A percentile compares a stretch with the other conserved stretches of the same genome.
phyloP scores from a whole-genome alignment of 2,797 vertebrate species.

The Spheniscus humboldti region DNA sequence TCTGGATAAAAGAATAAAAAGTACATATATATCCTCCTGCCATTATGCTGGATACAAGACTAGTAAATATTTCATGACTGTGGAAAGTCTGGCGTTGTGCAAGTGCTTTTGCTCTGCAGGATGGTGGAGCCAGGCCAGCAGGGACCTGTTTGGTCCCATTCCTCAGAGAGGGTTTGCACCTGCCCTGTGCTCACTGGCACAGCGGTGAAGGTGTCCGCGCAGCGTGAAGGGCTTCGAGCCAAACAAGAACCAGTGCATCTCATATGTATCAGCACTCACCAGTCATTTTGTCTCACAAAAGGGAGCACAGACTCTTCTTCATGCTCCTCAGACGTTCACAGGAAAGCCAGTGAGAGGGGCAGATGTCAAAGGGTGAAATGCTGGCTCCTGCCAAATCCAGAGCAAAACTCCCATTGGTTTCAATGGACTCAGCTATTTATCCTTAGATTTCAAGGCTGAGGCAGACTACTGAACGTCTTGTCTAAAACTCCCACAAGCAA shows the following conservation, averaged over 20 bases:
- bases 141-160: neutral
- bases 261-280: neutral
- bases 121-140: neutral
- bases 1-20: neutral
- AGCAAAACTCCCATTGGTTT: neutral
- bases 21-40: neutral
- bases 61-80: neutral
- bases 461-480: neutral
- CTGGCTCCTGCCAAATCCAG: neutral
- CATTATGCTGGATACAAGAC: neutral
- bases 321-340: neutral
- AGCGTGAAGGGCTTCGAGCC: neutral
- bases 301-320: neutral
- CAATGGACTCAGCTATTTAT: neutral
- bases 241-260: neutral
- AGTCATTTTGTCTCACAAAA: neutral
- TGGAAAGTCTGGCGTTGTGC: neutral
- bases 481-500: neutral
- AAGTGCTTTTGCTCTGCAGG: neutral
- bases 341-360: neutral
- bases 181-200: neutral
- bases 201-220: fast-evolving
- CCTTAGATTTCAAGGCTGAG: neutral
- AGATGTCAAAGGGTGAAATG: neutral
- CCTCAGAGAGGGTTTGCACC: neutral